A percentile compares a stretch with the other conserved stretches of the same genome.
Conservation (phyloP, 1,140 invertebrate genomes). For the Halyomorpha halys region DNA sequence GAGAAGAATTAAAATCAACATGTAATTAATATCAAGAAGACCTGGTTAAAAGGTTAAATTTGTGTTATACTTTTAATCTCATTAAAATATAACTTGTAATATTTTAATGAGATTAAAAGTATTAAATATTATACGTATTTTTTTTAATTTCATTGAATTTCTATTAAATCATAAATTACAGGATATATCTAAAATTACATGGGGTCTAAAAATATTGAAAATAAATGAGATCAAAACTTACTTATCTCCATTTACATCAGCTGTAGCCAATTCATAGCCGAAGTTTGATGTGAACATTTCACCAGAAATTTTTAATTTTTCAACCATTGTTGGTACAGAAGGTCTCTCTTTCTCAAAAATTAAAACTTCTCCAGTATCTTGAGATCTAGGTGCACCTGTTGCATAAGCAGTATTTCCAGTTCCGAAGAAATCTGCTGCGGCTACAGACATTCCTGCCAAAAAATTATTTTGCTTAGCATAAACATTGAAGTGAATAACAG, state of each 20-base stretch:
- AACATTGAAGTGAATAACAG: no score
- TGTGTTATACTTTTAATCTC: no score
- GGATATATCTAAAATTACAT: no score
- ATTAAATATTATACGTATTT: no score
- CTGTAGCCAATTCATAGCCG: conserved; percentile 73
- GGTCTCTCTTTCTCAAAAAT: conserved; percentile 55
- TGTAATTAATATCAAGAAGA: no score
- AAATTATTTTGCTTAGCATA: no score
- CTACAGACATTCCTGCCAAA: conserved; percentile 71
- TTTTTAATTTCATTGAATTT: no score
- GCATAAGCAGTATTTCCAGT: conserved; percentile 52
- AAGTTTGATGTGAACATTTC: conserved; percentile 82
- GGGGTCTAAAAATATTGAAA: neutral
- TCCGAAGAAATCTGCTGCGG: conserved; percentile 66
- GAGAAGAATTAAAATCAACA: no score
- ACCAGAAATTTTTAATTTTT: conserved; percentile 55
- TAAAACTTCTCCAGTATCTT: conserved; percentile 75
- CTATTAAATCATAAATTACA: neutral
- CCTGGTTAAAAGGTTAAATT: no score
- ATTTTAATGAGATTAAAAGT: no score
- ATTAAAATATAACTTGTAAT: no score
- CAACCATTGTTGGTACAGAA: conserved; percentile 40
- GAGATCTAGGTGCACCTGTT: conserved; percentile 74
- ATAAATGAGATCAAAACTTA: conserved; percentile 36
- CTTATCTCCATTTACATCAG: conserved; percentile 80